Evolutionary conservation across 2,113 vertebrate genomes (phyloP).

Genomic region (Mormoops blainvillei): DNA sequence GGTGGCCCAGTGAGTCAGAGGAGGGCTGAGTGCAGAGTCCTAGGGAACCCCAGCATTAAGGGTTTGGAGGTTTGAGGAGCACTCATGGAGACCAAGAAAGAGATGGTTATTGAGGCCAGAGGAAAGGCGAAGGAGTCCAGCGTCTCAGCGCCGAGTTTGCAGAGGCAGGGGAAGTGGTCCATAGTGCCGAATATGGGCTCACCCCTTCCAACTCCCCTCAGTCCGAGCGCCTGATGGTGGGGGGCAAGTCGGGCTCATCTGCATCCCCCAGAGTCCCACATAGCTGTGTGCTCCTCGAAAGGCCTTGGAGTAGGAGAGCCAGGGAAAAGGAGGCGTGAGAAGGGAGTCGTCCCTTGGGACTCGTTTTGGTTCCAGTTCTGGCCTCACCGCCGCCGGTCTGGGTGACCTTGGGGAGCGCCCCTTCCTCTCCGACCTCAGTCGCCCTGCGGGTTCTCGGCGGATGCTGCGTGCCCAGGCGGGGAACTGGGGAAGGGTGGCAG

Average conservation of each 20-base stretch:
- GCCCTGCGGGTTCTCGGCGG: not conserved
- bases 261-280: not conserved
- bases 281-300: not conserved
- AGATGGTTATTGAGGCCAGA: not conserved
- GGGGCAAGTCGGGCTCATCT: not conserved
- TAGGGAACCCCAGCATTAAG: not conserved
- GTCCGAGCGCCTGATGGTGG: not conserved
- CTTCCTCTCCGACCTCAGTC: conserved; percentile 37
- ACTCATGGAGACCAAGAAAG: not conserved
- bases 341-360: not conserved
- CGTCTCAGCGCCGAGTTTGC: not conserved
- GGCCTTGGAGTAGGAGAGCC: not conserved
- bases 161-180: not conserved
- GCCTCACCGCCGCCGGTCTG: not conserved
- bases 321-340: not conserved
- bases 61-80: not conserved
- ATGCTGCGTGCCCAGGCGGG: not conserved
- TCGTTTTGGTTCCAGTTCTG: not conserved
- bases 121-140: not conserved
- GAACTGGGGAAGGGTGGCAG: not conserved
- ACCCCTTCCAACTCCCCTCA: not conserved
- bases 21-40: not conserved
- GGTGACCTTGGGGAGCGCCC: conserved; percentile 39
- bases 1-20: not conserved
- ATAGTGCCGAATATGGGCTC: not conserved